phyloP scores from a whole-genome alignment of 2,113 vertebrate genomes.

The Chloebia gouldiae region DNA sequence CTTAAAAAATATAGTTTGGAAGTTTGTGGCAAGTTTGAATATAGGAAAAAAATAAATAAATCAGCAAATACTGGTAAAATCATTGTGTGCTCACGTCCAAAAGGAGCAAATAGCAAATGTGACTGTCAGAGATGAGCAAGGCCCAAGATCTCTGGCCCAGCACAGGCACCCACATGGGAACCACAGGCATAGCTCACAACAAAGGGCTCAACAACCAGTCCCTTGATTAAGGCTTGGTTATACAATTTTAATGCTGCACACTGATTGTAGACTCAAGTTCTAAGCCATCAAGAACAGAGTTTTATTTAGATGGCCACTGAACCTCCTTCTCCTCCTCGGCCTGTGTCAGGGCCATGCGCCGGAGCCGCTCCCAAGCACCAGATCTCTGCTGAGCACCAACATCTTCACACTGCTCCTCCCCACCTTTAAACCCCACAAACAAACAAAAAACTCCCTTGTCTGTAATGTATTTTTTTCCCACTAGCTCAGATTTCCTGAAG shows the following conservation, averaged over 20 bases:
- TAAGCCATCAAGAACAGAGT: neutral
- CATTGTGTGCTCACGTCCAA: neutral
- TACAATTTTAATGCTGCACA: accelerated
- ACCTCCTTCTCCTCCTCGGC: neutral
- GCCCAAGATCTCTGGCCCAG: neutral
- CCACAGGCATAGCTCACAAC: neutral
- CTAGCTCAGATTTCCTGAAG: neutral
- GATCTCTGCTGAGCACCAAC: neutral
- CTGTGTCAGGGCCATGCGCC: accelerated
- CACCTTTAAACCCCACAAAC: neutral
- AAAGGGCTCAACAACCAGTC: neutral
- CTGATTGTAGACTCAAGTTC: neutral
- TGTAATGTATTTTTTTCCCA: neutral
- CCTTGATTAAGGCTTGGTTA: neutral
- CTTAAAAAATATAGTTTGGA: neutral
- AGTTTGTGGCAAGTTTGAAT: neutral
- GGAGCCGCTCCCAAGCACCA: neutral
- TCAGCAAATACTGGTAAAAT: neutral
- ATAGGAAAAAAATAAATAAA: neutral
- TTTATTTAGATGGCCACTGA: neutral
- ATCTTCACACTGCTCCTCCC: neutral
- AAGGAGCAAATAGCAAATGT: neutral
- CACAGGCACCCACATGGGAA: accelerated
- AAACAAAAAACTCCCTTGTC: neutral
- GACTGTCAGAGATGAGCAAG: neutral